phyloP scores from a whole-genome alignment of 2,797 vertebrate genomes.

The Cichlasoma orientale region DNA sequence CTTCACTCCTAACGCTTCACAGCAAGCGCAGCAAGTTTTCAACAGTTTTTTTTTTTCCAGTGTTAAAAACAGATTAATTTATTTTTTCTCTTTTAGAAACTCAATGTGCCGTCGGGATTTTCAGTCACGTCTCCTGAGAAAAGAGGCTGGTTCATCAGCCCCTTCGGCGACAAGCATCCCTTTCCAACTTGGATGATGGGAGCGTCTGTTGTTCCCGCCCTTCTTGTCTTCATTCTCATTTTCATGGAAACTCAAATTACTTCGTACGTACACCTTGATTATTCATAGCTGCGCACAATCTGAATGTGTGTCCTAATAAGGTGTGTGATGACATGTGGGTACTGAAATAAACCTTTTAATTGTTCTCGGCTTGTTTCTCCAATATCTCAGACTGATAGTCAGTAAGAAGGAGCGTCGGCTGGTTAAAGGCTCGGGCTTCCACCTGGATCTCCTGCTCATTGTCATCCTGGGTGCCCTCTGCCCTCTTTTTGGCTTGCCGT shows the following conservation, averaged over 20 bases:
- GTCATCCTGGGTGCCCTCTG: slow-evolving; percentile 93
- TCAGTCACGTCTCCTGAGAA: slow-evolving; percentile 95
- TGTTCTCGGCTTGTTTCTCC: fast-evolving
- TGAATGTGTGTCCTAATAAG: not conserved
- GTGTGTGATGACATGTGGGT: not conserved
- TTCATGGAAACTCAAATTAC: slow-evolving; percentile 99
- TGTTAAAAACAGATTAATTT: not conserved
- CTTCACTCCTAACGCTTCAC: not conserved
- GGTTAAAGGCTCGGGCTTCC: slow-evolving; percentile 95
- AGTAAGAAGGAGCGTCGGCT: slow-evolving; percentile 95
- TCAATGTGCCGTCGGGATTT: slow-evolving; percentile 93
- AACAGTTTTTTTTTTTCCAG: not conserved
- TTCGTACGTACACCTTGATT: slow-evolving; percentile 82
- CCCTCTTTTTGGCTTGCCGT: slow-evolving; percentile 93
- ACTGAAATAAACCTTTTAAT: not conserved
- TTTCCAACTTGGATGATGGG: slow-evolving; percentile 98
- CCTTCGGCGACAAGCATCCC: slow-evolving; percentile 89
- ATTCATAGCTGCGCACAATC: not conserved
- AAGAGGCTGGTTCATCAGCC: slow-evolving; percentile 95
- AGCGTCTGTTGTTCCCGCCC: slow-evolving; percentile 90
- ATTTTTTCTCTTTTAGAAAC: slow-evolving; percentile 80
- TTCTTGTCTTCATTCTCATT: slow-evolving; percentile 97
- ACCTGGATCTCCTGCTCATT: slow-evolving; percentile 95
- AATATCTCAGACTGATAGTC: slow-evolving; percentile 87
- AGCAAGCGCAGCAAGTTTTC: not conserved